phyloP scores from a whole-genome alignment of 37 sponge, comb jelly and placozoan species.

The Oopsacas minuta region DNA sequence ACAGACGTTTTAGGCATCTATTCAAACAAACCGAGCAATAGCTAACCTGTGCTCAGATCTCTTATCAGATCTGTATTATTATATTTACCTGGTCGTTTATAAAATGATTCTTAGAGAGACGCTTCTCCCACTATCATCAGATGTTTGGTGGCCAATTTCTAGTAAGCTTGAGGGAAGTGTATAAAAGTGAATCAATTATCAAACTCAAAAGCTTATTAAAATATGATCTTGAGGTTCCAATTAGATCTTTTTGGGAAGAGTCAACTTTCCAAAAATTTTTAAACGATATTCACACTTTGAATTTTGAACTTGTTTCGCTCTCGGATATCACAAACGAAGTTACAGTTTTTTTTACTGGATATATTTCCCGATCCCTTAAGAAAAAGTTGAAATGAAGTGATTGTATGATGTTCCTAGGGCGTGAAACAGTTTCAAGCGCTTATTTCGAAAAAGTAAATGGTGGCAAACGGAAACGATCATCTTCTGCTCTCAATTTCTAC shows the following conservation, averaged over 20 bases:
- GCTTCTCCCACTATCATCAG: neutral
- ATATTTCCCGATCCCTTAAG: neutral
- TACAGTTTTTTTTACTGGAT: neutral
- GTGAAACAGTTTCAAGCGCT: neutral
- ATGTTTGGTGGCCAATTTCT: neutral
- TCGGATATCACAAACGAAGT: neutral
- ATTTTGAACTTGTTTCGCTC: neutral
- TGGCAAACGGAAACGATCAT: too few relatives aligned
- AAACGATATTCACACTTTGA: neutral
- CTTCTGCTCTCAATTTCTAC: too few relatives aligned
- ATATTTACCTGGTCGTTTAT: neutral
- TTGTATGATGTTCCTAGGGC: neutral
- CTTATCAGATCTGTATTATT: neutral
- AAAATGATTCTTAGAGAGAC: neutral
- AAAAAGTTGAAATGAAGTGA: neutral
- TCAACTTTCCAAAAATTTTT: neutral
- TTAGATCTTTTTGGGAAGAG: neutral
- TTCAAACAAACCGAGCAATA: neutral
- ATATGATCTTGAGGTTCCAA: neutral
- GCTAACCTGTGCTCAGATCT: neutral
- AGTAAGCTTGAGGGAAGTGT: neutral
- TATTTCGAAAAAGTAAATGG: too few relatives aligned
- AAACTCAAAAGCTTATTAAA: neutral
- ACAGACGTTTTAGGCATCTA: neutral
- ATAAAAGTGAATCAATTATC: neutral